Percentiles rank a stretch among this genome's conserved stretches.
These are phyloP conservation scores for Glaucidium brasilianum DNA, from an alignment of 2,113 vertebrate genomes.

Conservation along the genomic window DNA sequence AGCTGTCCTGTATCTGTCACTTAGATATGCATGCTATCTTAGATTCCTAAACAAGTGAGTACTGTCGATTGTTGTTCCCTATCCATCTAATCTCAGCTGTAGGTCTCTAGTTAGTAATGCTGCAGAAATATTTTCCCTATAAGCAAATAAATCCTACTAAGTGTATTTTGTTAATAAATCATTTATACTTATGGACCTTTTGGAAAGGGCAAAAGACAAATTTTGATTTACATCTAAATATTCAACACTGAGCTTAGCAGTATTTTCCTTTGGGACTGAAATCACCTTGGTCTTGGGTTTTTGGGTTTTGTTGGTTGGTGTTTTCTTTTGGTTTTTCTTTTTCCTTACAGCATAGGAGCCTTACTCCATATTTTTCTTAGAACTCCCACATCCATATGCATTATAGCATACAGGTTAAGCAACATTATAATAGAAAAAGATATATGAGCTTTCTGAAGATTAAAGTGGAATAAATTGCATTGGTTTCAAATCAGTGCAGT, in stretches of 20 bases:
- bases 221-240: background rate
- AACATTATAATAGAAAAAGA: background rate
- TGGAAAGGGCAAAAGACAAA: background rate
- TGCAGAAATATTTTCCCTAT: background rate
- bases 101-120: background rate
- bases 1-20: background rate
- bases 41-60: background rate
- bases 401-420: background rate
- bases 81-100: background rate
- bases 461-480: background rate
- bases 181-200: background rate
- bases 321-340: background rate
- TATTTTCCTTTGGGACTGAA: background rate
- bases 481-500: background rate
- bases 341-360: accelerated
- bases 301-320: too few species aligned
- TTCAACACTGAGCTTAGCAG: background rate
- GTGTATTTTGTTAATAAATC: background rate
- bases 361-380: background rate
- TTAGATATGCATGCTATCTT: background rate
- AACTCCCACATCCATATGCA: background rate
- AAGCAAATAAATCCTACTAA: background rate
- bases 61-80: background rate
- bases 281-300: background rate
- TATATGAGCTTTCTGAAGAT: background rate